Evolutionary conservation across 2,797 vertebrate genomes (phyloP), one percentile per base, ranked within the genome.

Genomic region (Phoebastria nigripes): DNA sequence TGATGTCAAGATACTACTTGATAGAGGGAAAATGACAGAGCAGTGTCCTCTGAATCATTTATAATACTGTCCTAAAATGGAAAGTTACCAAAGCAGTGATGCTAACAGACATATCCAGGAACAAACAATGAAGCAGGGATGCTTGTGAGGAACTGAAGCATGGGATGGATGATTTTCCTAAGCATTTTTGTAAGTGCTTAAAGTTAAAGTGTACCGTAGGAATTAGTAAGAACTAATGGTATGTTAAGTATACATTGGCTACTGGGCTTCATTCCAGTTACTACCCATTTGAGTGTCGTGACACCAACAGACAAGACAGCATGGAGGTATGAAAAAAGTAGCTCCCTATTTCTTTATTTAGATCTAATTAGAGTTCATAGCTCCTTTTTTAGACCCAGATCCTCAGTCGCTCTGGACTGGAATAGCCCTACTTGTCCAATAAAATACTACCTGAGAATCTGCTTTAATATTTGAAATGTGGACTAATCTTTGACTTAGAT

Each of bases 191-290:
- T 59, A 77, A 83, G 81, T 85, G 54, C 41, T 91, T 66, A 61
- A 19, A 74, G 49, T 86, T 91, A 74, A 71, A 84, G 16, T 46
- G 46, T 70, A 67, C 47, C 59, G 59, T 16, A 62, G 69, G 79
- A 92, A 78, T 88, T 80, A 96, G 78, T 67, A 74, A 95, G 83
- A 83, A 80, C 89, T 70, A 62, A 81, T 42, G 69, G 20, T 33
- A 47, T 71, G 54, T 84, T 92, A 89, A 73, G 18, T 62, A 59
- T 61, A 85, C 90, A 90, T 62, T 47, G 11, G 15, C 46, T 92
- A 9, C 51, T 56, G 87, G 92, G 72, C 82, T 96, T 94, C 87
- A 74, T 92, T 96, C 86, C 93, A 89, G 65, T 84, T 89, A 76
- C 90, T 73, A 82, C 54, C 54, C 86, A 5, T 61, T 61, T 28